Base-by-base conservation (phyloP, 2,888 invertebrate species). In the Sthenelais limicola region DNA sequence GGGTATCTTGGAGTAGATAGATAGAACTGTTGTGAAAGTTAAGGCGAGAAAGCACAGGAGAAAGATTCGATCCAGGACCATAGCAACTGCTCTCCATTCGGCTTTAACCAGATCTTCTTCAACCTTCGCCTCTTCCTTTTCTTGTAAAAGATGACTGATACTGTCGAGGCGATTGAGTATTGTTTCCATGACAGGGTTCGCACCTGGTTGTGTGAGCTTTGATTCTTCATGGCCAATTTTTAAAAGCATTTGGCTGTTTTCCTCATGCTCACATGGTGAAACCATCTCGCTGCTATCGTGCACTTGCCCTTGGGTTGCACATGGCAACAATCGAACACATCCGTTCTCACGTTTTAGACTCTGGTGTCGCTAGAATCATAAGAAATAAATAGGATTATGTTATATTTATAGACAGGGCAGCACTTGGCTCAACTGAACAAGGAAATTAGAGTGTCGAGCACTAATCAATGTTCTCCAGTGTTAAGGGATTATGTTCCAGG, bases 51-150 rank as follows among this genome's bases (percentile, higher is more conserved):
- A 74, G 49, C 66, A 24, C 33, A 74, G 43, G 26, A 74, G 58
- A 51, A 33, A 67, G 24, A 71, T n/a, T 9, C 74, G 49, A 49
- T 74, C 74, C 9, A 70, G n/a, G 5, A 74, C 67, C 3, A 38
- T 33, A 26, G 74, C 71, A 1, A 74, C 67, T 3, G 67, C 49
- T n/a, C 68, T 48, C 74, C 74, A 74, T 48, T 73, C 71, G 2
- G 66, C 26, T 21, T 32, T 62, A 4, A 48, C 35, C 18, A 56
- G 3, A 5, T 66, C 38, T 35, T 66, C 67, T 32, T 47, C 51
- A 3, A 5, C 7, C 21, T 33, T 38, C 33, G 9, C 21, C 18
- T 51, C 68, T 26, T 51, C 28, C 33, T 48, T 33, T 3, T 3
- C 5, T 3, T 18, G 30, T 5, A 68, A 3, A 9, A 24, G 49